These are phyloP conservation scores for Uloborus diversus DNA, from an alignment of 1,140 invertebrate genomes.

Conservation along the genomic window DNA sequence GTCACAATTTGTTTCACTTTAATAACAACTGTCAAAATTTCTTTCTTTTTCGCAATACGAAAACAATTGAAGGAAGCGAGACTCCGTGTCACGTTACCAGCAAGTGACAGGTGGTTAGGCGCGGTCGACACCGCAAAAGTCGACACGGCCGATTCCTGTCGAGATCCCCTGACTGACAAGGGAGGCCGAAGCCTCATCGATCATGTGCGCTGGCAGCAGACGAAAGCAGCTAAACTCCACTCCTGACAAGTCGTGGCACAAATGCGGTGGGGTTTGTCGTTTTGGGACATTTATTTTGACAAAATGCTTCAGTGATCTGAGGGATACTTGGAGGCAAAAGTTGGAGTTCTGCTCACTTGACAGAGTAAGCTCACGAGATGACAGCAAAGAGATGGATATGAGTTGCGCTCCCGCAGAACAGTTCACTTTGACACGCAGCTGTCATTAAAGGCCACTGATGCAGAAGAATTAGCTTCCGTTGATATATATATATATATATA, in stretches of 20 bases:
- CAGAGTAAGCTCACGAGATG: not conserved
- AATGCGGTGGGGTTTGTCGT: constrained; percentile 8
- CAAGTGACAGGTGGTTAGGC: not conserved
- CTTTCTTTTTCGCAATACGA: too few relatives aligned
- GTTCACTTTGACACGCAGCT: not conserved
- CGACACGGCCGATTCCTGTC: constrained; percentile 38
- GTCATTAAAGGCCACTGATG: too few relatives aligned
- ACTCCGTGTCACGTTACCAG: too few relatives aligned
- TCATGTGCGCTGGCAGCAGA: not conserved
- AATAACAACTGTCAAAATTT: too few relatives aligned
- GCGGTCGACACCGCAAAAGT: not conserved
- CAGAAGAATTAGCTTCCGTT: too few relatives aligned
- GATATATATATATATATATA: too few relatives aligned
- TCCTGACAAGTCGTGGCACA: constrained; percentile 11
- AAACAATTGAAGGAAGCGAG: too few relatives aligned
- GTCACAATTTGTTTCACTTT: too few relatives aligned
- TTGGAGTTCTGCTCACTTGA: not conserved
- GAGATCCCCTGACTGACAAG: not conserved
- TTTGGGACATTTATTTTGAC: constrained; percentile 21
- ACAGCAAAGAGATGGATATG: not conserved
- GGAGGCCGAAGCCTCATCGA: not conserved
- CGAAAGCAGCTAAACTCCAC: constrained; percentile 3
- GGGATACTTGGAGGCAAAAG: not conserved
- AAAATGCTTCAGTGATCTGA: constrained; percentile 14
- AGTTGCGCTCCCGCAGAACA: not conserved